phyloP scores from a whole-genome alignment of 2,113 vertebrate genomes.

The Eleginops maclovinus region DNA sequence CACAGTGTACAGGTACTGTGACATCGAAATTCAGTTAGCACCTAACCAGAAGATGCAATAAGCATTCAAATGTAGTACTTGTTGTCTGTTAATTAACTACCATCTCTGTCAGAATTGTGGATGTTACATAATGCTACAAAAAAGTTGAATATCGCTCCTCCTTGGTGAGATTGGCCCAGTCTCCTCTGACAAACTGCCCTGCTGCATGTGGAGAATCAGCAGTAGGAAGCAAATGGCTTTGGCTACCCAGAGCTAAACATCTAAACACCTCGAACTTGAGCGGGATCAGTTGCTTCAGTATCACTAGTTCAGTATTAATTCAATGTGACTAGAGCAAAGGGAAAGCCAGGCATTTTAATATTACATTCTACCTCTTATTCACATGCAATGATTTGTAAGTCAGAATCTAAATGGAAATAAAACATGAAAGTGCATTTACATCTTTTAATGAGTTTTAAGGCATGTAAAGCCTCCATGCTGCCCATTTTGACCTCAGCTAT shows the following conservation, averaged over 20 bases:
- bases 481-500: conserved; percentile 38
- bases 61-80: not conserved
- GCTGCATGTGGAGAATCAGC: conserved; percentile 75
- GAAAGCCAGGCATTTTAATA: not conserved
- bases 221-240: conserved; percentile 59
- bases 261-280: conserved; percentile 12
- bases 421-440: conserved; percentile 15
- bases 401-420: conserved; percentile 16
- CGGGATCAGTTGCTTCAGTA: not conserved
- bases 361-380: conserved; percentile 22
- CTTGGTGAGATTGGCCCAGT: conserved; percentile 59
- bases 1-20: no score
- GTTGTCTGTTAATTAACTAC: conserved; percentile 9
- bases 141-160: conserved; percentile 54
- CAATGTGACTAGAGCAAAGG: not conserved
- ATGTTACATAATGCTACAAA: conserved; percentile 17
- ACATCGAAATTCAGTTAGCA: no score
- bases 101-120: conserved; percentile 17
- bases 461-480: conserved; percentile 5
- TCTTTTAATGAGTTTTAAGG: conserved; percentile 9
- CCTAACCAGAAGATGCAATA: not conserved
- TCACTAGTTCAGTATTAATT: conserved; percentile 4
- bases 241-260: conserved; percentile 54
- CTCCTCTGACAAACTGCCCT: conserved; percentile 68
- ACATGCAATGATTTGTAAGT: conserved; percentile 35